These are phyloP conservation scores for Drosophila suzukii DNA, from an alignment of 1,140 invertebrate genomes.

Conservation along the genomic window DNA sequence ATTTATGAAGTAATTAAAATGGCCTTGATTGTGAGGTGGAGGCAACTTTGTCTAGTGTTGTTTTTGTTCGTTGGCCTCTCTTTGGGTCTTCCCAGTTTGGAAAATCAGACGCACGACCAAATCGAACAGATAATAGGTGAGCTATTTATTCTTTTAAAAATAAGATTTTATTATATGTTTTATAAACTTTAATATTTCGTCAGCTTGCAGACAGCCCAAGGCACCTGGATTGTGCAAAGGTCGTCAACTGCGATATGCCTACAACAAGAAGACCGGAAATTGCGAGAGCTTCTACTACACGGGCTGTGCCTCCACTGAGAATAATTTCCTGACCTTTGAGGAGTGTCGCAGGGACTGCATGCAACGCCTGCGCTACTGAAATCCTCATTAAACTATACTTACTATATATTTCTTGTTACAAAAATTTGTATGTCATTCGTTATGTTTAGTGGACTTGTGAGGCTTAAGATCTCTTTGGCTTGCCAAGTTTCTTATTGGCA, in stretches of 20 bases:
- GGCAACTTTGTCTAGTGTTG: slow-evolving; percentile 27
- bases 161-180: neutral
- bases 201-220: slow-evolving; percentile 72
- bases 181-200: neutral
- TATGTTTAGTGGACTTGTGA: neutral
- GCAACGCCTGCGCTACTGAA: slow-evolving; percentile 61
- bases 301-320: slow-evolving; percentile 68
- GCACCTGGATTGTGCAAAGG: slow-evolving; percentile 70
- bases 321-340: slow-evolving; percentile 78
- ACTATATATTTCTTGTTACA: slow-evolving; percentile 21
- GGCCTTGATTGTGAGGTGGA: slow-evolving; percentile 24
- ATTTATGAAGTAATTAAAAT: slow-evolving; percentile 21
- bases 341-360: slow-evolving; percentile 81
- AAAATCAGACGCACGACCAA: slow-evolving; percentile 51
- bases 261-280: slow-evolving; percentile 66
- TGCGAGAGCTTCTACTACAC: slow-evolving; percentile 80
- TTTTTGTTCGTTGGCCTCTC: slow-evolving; percentile 3
- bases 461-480: slow-evolving; percentile 28
- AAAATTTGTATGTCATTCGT: neutral
- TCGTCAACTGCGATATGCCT: slow-evolving; percentile 69
- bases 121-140: slow-evolving; percentile 52
- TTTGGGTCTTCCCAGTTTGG: slow-evolving; percentile 41
- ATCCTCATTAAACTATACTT: neutral
- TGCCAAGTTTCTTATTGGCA: neutral
- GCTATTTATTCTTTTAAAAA: neutral